These are phyloP conservation scores for Kuschelorhynchus macadamiae DNA, from an alignment of 2,888 invertebrate genomes.

Conservation along the genomic window DNA sequence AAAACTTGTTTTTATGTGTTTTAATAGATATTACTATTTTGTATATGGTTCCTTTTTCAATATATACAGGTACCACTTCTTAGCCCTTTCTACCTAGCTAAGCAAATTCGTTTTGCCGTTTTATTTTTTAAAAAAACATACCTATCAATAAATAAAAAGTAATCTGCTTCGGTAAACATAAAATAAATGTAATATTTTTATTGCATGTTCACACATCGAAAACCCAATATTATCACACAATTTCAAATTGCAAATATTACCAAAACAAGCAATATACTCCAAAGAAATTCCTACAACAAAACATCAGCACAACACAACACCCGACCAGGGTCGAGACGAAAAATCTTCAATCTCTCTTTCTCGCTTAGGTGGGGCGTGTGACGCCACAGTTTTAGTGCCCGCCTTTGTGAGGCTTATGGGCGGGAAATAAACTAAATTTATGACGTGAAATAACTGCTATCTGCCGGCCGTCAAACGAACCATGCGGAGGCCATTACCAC, in stretches of 20 bases:
- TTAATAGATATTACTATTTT: too few species aligned
- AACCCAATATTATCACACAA: constrained; percentile 41
- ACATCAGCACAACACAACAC: constrained; percentile 31
- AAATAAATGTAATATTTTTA: constrained; percentile 41
- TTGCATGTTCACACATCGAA: constrained; percentile 42
- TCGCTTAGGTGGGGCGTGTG: constrained; percentile 63
- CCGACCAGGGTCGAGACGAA: constrained; percentile 11
- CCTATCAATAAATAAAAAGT: too few species aligned
- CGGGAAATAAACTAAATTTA: constrained; percentile 73
- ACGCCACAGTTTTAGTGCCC: constrained; percentile 70
- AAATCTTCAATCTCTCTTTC: constrained; percentile 30
- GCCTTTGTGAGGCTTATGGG: constrained; percentile 73
- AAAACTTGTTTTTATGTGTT: too few species aligned
- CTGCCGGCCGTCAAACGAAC: constrained; percentile 71
- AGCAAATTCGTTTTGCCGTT: too few species aligned
- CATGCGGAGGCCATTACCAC: constrained; percentile 74
- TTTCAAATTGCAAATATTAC: constrained; percentile 49
- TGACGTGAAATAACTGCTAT: constrained; percentile 72
- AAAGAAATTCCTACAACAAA: constrained; percentile 36
- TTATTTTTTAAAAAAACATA: too few species aligned
- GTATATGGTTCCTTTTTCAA: too few species aligned
- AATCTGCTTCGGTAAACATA: constrained; percentile 14
- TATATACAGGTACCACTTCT: too few species aligned
- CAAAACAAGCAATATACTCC: constrained; percentile 44
- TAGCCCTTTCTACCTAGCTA: too few species aligned